Evolutionary conservation across 2,888 invertebrate genomes (phyloP).

Genomic region (Cephus spinipes): DNA sequence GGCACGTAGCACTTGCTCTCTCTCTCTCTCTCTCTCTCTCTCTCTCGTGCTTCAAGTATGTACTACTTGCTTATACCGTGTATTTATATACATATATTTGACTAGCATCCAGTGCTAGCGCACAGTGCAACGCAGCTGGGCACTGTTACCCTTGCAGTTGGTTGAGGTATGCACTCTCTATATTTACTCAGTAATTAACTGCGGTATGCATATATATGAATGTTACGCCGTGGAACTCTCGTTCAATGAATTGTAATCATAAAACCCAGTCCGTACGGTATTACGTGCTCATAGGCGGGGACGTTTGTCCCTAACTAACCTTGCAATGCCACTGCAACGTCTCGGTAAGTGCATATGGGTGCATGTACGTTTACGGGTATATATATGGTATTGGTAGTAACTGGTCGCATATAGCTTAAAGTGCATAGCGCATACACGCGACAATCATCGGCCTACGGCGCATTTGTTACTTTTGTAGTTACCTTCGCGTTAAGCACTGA

Average conservation of each 20-base stretch:
- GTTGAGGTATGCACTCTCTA: constrained; percentile 25
- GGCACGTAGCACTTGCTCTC: too few species aligned
- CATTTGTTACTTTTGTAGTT: constrained; percentile 14
- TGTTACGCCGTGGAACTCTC: constrained; percentile 23
- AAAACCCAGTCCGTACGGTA: neutral
- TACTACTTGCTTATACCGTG: neutral
- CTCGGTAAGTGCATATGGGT: neutral
- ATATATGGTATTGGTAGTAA: neutral
- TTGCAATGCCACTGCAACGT: constrained; percentile 30
- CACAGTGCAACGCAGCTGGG: constrained; percentile 23
- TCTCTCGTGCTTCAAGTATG: too few species aligned
- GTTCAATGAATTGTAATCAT: constrained; percentile 37
- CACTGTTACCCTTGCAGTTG: constrained; percentile 27
- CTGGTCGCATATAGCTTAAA: neutral
- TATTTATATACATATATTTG: neutral
- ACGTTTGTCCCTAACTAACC: constrained; percentile 32
- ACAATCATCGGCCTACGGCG: neutral
- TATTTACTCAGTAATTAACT: constrained; percentile 48
- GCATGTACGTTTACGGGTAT: neutral
- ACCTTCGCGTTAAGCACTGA: constrained; percentile 4
- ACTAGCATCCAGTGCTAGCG: neutral
- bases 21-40: too few species aligned
- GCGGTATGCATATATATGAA: constrained; percentile 42
- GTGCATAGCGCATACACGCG: neutral
- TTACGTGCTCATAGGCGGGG: constrained; percentile 12